Evolutionary conservation across 2,113 vertebrate species (phyloP).

Genomic region (Pseudois nayaur): DNA sequence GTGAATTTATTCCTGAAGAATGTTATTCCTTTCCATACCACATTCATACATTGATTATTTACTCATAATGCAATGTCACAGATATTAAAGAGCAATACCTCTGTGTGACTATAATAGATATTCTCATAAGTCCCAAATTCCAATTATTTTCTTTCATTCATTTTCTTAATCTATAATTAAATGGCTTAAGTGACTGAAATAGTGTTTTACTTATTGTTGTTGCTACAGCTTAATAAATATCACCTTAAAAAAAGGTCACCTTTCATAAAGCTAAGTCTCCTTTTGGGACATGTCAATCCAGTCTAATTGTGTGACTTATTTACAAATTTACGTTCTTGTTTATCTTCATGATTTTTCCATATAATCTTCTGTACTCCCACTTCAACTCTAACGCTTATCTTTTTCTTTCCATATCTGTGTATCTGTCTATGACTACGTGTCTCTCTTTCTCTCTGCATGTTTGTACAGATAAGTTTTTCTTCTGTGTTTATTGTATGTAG

Average conservation of each 20-base stretch:
- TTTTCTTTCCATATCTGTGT: background rate
- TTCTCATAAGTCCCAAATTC: background rate
- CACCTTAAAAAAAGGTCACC: background rate
- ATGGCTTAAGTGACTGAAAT: background rate
- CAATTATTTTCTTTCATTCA: background rate
- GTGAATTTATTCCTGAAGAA: slow-evolving; percentile 6
- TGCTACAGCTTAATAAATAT: background rate
- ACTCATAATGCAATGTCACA: background rate
- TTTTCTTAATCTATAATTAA: slow-evolving; percentile 18
- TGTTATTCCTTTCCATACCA: background rate
- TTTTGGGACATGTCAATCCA: background rate
- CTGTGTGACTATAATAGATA: background rate
- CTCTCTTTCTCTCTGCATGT: background rate
- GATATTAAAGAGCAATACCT: slow-evolving; percentile 29
- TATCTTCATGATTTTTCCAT: background rate
- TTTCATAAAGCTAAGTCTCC: background rate
- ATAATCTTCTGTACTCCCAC: background rate
- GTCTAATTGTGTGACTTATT: background rate
- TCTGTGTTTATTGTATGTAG: background rate
- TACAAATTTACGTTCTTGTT: background rate
- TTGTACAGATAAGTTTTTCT: background rate
- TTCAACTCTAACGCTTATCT: background rate
- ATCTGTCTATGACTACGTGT: background rate
- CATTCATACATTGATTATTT: slow-evolving; percentile 17
- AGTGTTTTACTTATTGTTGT: background rate